Base-by-base conservation (phyloP, 1,140 invertebrate species). In the Acromyrmex echinatior region DNA sequence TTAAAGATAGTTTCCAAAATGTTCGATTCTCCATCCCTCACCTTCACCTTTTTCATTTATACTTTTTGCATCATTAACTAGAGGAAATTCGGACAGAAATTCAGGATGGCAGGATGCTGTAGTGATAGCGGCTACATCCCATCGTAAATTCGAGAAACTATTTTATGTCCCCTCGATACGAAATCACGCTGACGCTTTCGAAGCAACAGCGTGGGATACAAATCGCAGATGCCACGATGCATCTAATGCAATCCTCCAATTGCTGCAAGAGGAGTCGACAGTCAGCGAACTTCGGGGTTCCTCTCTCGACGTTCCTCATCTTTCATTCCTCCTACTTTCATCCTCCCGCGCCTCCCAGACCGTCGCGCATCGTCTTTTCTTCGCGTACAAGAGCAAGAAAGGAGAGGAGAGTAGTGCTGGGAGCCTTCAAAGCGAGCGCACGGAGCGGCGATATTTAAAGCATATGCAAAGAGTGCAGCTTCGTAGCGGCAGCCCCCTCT, bases 361-460 rank as follows among this genome's bases (percentile, higher is more conserved):
- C 21, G 53, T 2, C 58, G 21, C 45, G 5, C 28, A 70, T 56
- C 60, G 80, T 84, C 80, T 84, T 74, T 84, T 74, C 87, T 53
- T 86, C 74, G 87, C 65, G 56, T 25, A 71, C 21, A 70, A 51
- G 62, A 74, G 74, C 66, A 28, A 28, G 45, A 65, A 62, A 28
- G 16, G 68, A 70, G 39, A 68, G 62, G 66, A n/a, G 73, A 88
- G 58, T 88, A 73, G 63, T 79, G 84, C 80, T 88, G 84, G 90
- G 80, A 86, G 84, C 56, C 65, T 76, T 90, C 73, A 91, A 89
- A 90, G 81, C 60, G 70, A 81, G 74, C 88, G 79, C 77, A 77
- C 89, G 86, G 81, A 89, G 86, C 92, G 91, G 90, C 90, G 91
- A 94, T 95, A 94, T 94, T 94, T 94, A 93, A 95, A 95, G 91